These are phyloP conservation scores for Neocloeon triangulifer DNA, from an alignment of 1,140 invertebrate species.

Conservation along the genomic window DNA sequence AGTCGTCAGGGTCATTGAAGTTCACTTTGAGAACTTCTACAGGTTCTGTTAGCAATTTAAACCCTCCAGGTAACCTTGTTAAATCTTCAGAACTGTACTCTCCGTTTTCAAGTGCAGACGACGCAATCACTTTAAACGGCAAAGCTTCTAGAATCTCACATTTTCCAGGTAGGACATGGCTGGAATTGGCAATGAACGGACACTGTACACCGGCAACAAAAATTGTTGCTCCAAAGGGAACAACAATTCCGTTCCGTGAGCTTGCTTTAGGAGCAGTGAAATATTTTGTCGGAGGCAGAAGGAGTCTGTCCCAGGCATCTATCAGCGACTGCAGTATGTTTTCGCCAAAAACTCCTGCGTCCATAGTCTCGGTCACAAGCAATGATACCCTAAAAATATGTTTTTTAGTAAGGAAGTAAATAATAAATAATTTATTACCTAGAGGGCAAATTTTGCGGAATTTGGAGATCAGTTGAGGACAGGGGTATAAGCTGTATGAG, in stretches of 20 bases:
- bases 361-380: conserved; percentile 54
- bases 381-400: conserved; percentile 26
- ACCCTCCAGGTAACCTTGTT: conserved; percentile 21
- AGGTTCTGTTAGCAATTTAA: conserved; percentile 31
- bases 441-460: conserved; percentile 27
- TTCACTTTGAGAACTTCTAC: conserved; percentile 29
- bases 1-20: conserved; percentile 32
- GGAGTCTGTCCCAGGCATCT: conserved; percentile 38
- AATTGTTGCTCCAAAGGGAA: conserved; percentile 36
- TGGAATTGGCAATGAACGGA: no score
- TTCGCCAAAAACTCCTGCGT: conserved; percentile 56
- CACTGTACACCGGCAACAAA: conserved; percentile 33
- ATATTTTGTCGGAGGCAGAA: conserved; percentile 13
- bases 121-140: no score
- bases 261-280: conserved; percentile 9
- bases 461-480: conserved; percentile 24
- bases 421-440: conserved; percentile 13
- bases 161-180: no score
- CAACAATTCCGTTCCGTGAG: conserved; percentile 21
- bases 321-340: conserved; percentile 35
- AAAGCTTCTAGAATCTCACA: no score
- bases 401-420: neutral
- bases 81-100: conserved; percentile 48
- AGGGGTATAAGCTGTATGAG: conserved; percentile 22
- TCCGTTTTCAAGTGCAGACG: conserved; percentile 14